Evolutionary conservation across 2,113 vertebrate genomes (phyloP).

Genomic region (Cyanistes caeruleus): DNA sequence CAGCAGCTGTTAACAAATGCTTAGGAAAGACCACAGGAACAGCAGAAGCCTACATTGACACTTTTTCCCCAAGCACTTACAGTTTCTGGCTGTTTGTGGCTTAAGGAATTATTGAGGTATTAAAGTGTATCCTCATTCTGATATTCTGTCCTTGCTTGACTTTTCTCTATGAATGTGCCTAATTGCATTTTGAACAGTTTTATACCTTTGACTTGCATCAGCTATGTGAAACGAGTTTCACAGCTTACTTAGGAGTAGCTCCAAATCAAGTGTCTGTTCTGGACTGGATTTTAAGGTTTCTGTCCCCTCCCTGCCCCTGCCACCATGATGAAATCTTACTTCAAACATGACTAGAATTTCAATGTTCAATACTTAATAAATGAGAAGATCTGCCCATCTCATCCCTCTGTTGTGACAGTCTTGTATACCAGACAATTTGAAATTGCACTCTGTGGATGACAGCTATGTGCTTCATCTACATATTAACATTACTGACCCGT

Average conservation of each 20-base stretch:
- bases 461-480: not conserved
- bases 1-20: not conserved
- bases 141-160: not conserved
- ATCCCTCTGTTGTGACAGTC: not conserved
- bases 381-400: not conserved
- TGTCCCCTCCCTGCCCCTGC: not conserved
- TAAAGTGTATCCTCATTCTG: not conserved
- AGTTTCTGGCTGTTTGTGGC: not conserved
- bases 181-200: not conserved
- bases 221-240: accelerated
- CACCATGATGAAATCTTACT: not conserved
- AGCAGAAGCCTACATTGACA: not conserved
- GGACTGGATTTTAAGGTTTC: not conserved
- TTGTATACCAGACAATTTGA: not conserved
- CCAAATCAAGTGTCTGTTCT: not conserved
- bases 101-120: not conserved
- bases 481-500: not conserved
- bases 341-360: not conserved
- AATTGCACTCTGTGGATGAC: not conserved
- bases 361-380: not conserved
- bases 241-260: not conserved
- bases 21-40: not conserved
- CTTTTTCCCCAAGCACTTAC: not conserved
- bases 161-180: not conserved
- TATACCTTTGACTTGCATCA: not conserved